A percentile compares a stretch with the other conserved stretches of the same genome.
These are phyloP conservation scores for Oeneis ivallda DNA, from an alignment of 2,888 invertebrate species.

Conservation along the genomic window DNA sequence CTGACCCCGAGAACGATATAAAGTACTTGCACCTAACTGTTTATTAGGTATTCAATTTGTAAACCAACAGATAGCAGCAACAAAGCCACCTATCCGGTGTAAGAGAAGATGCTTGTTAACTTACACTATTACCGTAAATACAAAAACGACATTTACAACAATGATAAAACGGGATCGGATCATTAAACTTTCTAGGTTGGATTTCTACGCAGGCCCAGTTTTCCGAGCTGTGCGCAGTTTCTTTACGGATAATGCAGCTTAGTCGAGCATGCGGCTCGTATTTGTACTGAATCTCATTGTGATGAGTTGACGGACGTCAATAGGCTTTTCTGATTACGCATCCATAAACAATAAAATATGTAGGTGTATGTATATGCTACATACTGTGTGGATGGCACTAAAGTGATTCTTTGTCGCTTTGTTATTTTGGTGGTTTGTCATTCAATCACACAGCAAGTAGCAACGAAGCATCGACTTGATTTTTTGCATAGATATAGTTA, in stretches of 20 bases:
- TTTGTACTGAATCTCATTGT: constrained; percentile 22
- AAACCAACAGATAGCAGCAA: not conserved
- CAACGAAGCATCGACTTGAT: too few relatives aligned
- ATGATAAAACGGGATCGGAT: constrained; percentile 51
- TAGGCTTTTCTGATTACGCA: constrained; percentile 8
- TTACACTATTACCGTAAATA: constrained; percentile 16
- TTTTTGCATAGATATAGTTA: too few relatives aligned
- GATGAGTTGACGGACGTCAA: constrained; percentile 23
- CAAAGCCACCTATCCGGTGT: not conserved
- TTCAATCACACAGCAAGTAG: too few relatives aligned
- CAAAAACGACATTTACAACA: constrained; percentile 39
- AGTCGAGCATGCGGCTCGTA: constrained; percentile 21
- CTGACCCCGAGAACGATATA: constrained; percentile 42
- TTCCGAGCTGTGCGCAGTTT: constrained; percentile 40
- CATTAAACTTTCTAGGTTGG: constrained; percentile 50
- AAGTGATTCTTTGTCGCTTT: too few relatives aligned
- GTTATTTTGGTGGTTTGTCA: too few relatives aligned
- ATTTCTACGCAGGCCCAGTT: constrained; percentile 40
- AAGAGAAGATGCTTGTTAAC: constrained; percentile 40
- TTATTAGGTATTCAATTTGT: constrained; percentile 48
- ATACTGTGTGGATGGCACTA: too few relatives aligned
- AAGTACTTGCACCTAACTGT: constrained; percentile 56
- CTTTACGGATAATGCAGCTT: constrained; percentile 40
- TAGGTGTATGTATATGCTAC: not conserved
- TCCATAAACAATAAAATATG: constrained; percentile 1